A percentile compares a stretch with the other conserved stretches of the same genome.
These are phyloP conservation scores for Tillus elongatus DNA, from an alignment of 2,888 invertebrate species.

Conservation along the genomic window DNA sequence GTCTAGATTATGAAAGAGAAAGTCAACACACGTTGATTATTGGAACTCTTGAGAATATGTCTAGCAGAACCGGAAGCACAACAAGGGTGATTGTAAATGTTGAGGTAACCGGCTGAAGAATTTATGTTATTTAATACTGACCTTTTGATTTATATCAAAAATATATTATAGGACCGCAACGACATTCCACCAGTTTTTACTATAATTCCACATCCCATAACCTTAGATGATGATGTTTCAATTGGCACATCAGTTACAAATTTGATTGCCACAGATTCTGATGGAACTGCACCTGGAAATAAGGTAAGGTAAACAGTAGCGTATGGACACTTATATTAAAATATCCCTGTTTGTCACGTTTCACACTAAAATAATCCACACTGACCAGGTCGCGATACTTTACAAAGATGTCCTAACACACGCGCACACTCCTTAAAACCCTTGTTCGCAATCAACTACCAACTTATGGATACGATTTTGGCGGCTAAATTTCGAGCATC, in stretches of 20 bases:
- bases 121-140: too few species aligned
- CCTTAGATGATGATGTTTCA: conserved; percentile 72
- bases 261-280: conserved; percentile 71
- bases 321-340: too few species aligned
- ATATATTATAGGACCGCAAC: conserved; percentile 61
- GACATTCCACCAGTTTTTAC: conserved; percentile 84
- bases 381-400: too few species aligned
- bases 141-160: too few species aligned
- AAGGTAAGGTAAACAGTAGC: conserved; percentile 44
- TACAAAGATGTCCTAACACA: too few species aligned
- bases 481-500: too few species aligned
- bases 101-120: too few species aligned
- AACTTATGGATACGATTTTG: too few species aligned
- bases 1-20: conserved; percentile 70
- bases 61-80: conserved; percentile 58
- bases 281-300: conserved; percentile 79
- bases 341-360: too few species aligned
- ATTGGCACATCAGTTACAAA: conserved; percentile 74
- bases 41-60: conserved; percentile 75
- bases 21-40: conserved; percentile 65
- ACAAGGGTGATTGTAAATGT: conserved; percentile 66
- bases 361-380: too few species aligned
- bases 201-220: conserved; percentile 70
- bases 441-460: too few species aligned
- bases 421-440: too few species aligned